A percentile compares a stretch with the other conserved stretches of the same genome.
These are phyloP conservation scores for Nomada fabriciana DNA, from an alignment of 2,888 invertebrate genomes.

Conservation along the genomic window DNA sequence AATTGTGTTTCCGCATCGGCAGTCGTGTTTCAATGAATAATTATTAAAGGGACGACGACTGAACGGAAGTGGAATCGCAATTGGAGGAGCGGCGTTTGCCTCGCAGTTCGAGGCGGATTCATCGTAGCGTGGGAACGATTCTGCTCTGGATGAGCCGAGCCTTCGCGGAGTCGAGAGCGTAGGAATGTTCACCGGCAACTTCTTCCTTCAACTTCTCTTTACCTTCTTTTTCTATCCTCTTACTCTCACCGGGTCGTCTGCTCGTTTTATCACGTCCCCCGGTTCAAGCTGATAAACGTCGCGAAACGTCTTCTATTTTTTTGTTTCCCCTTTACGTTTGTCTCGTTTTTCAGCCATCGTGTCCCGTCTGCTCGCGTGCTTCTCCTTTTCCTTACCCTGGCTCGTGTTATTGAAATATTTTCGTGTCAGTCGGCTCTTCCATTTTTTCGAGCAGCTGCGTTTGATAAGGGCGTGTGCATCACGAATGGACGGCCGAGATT, in stretches of 20 bases:
- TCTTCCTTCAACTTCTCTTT: conserved; percentile 52
- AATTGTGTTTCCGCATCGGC: conserved; percentile 47
- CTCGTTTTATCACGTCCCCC: conserved; percentile 34
- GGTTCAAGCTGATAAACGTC: conserved; percentile 48
- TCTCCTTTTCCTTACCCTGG: no score
- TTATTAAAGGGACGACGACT: conserved; percentile 37
- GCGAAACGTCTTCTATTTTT: conserved; percentile 4
- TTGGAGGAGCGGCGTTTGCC: conserved; percentile 45
- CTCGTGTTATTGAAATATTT: no score
- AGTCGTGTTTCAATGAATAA: conserved; percentile 57
- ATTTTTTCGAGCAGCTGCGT: not conserved
- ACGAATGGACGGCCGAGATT: not conserved
- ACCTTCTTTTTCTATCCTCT: conserved; percentile 16
- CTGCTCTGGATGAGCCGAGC: conserved; percentile 62
- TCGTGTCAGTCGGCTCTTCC: no score
- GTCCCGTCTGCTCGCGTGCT: not conserved
- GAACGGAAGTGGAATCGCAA: conserved; percentile 63
- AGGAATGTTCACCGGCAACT: conserved; percentile 71
- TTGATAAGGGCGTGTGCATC: not conserved
- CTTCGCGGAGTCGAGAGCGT: conserved; percentile 46
- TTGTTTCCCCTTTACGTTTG: not conserved
- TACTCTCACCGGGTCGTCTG: not conserved
- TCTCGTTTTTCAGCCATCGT: conserved; percentile 7
- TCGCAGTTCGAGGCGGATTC: conserved; percentile 51
- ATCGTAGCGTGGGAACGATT: conserved; percentile 64